Conservation (phyloP, 2,888 invertebrate species). For the Drosophila birchii region DNA sequence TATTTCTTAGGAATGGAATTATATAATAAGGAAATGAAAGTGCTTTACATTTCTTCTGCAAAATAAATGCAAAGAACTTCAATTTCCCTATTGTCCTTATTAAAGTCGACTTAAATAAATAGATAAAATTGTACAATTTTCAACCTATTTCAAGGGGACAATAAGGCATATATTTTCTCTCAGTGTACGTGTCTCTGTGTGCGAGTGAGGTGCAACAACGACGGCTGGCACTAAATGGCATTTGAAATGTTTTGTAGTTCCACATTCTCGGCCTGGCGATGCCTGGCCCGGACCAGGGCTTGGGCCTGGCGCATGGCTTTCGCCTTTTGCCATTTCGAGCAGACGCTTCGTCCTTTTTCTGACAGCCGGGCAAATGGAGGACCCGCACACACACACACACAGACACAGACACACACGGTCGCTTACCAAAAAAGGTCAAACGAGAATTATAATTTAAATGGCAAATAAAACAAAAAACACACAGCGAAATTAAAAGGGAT, state of each 20-base stretch:
- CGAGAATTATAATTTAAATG: constrained; percentile 58
- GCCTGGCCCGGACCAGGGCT: constrained; percentile 2
- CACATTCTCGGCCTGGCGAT: constrained; percentile 54
- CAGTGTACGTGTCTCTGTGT: constrained; percentile 25
- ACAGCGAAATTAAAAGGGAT: constrained; percentile 50
- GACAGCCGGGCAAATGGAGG: constrained; percentile 42
- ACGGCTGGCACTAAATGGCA: constrained; percentile 74
- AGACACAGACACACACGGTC: constrained; percentile 10
- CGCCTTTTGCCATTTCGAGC: constrained; percentile 75
- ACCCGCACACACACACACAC: constrained; percentile 23
- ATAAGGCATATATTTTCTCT: not conserved
- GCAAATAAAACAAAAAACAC: constrained; percentile 49
- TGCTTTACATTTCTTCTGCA: too few relatives aligned
- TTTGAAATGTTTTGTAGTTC: constrained; percentile 79
- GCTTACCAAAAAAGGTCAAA: constrained; percentile 52
- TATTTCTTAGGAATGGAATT: too few relatives aligned
- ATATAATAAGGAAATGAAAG: too few relatives aligned
- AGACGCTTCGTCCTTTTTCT: constrained; percentile 52
- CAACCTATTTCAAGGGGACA: not conserved
- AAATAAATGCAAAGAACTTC: too few relatives aligned
- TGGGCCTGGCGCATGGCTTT: constrained; percentile 60
- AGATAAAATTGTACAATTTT: too few relatives aligned
- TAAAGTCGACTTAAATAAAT: not conserved
- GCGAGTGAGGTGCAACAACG: constrained; percentile 52
- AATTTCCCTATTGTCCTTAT: too few relatives aligned